Evolutionary conservation across 2,888 invertebrate species (phyloP).

Genomic region (Ormyrus pomaceus): DNA sequence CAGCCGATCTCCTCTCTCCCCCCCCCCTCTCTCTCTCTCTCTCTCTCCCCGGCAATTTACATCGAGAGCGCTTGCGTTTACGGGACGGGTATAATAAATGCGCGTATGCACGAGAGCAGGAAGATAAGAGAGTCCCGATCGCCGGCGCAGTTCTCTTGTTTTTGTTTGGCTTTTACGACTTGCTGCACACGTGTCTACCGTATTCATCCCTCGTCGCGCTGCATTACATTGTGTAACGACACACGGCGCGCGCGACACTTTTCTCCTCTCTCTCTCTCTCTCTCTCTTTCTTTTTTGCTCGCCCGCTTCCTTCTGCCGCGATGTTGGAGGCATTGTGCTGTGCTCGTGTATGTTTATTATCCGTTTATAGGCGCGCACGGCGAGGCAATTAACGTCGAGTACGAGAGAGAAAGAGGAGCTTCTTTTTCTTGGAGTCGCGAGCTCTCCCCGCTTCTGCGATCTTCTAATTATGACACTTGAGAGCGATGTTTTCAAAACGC

Average conservation of each 20-base stretch:
- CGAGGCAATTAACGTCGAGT: too few relatives aligned
- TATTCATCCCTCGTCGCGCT: too few relatives aligned
- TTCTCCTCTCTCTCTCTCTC: constrained; percentile 1
- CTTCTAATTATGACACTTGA: too few relatives aligned
- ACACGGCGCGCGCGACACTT: not conserved
- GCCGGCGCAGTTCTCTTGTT: not conserved
- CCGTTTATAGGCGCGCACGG: too few relatives aligned
- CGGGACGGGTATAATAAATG: not conserved
- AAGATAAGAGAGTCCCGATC: not conserved
- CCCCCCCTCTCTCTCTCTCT: not conserved
- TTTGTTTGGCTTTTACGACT: constrained; percentile 29
- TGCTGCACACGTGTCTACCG: too few relatives aligned
- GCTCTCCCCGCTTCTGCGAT: too few relatives aligned
- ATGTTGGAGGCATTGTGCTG: too few relatives aligned
- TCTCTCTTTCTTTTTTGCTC: not conserved
- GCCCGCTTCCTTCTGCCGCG: too few relatives aligned
- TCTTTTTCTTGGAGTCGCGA: too few relatives aligned
- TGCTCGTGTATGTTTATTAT: too few relatives aligned
- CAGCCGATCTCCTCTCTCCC: not conserved
- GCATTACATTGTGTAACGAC: not conserved
- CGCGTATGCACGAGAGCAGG: not conserved
- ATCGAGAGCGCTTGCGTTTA: not conserved
- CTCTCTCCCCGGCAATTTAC: not conserved
- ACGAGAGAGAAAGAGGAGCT: too few relatives aligned
- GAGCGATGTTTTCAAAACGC: too few relatives aligned